Evolutionary conservation across 2,113 vertebrate species (phyloP).

Genomic region (Vulpes vulpes): DNA sequence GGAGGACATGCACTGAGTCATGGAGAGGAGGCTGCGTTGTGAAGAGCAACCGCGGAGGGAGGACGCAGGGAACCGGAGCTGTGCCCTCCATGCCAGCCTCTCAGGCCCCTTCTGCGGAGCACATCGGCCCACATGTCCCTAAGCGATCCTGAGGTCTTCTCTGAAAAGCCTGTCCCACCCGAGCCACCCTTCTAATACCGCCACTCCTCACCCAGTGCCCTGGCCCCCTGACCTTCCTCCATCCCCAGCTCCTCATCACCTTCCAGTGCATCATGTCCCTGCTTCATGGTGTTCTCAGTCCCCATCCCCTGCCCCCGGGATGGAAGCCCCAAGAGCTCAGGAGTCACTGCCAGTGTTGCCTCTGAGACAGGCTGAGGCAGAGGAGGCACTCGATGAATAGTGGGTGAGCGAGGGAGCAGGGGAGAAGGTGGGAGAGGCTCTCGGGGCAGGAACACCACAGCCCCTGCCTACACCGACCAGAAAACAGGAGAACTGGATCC

Average conservation of each 20-base stretch:
- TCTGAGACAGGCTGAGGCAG: not conserved
- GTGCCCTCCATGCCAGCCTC: not conserved
- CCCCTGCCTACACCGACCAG: not conserved
- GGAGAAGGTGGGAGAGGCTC: not conserved
- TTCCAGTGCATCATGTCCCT: fast-evolving
- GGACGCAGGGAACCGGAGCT: not conserved
- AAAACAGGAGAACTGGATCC: not conserved
- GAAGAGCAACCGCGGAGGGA: not conserved
- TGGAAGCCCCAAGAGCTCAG: not conserved
- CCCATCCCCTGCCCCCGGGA: not conserved
- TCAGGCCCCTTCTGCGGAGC: fast-evolving
- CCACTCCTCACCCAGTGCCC: not conserved
- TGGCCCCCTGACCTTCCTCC: not conserved
- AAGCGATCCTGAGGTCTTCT: not conserved
- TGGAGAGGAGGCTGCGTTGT: not conserved
- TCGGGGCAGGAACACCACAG: no score
- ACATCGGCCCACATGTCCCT: not conserved
- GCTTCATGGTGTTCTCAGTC: not conserved
- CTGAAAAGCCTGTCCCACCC: not conserved
- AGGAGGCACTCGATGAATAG: not conserved
- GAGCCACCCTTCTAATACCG: no score
- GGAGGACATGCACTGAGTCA: fast-evolving
- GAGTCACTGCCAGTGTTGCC: not conserved
- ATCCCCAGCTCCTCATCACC: fast-evolving
- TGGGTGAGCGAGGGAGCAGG: not conserved